These are phyloP conservation scores for Brachionus sp. DNA, from an alignment of 1,140 invertebrate genomes.

Conservation along the genomic window DNA sequence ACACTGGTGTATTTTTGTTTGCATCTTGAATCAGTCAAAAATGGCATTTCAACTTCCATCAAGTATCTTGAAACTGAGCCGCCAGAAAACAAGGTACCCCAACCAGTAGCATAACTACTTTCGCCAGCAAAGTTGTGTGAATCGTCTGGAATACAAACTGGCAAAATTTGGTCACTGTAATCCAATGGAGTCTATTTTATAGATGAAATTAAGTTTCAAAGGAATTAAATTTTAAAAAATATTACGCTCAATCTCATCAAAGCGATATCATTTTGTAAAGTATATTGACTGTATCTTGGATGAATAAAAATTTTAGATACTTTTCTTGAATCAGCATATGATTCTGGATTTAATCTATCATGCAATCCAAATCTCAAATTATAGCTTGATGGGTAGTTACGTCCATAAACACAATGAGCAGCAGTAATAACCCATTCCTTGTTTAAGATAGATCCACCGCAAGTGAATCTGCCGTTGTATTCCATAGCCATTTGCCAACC, in stretches of 20 bases:
- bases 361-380: conserved; percentile 23
- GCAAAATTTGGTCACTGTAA: conserved; percentile 17
- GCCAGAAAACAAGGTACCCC: conserved; percentile 23
- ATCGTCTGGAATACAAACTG: conserved; percentile 42
- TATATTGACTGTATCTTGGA: background rate
- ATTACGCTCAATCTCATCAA: conserved; percentile 42
- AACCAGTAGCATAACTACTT: conserved; percentile 38
- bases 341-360: background rate
- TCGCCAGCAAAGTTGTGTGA: background rate
- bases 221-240: background rate
- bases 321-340: background rate
- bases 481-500: conserved; percentile 43
- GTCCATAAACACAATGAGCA: conserved; percentile 64
- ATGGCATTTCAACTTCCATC: conserved; percentile 42
- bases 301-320: conserved; percentile 20
- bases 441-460: conserved; percentile 64
- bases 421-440: conserved; percentile 68
- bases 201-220: background rate
- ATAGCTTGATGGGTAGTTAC: background rate
- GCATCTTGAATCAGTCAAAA: conserved; percentile 39
- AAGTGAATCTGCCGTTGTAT: conserved; percentile 25
- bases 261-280: conserved; percentile 43
- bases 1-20: conserved; percentile 41
- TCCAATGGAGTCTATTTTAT: background rate
- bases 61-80: conserved; percentile 39